Percentiles rank a stretch among this genome's conserved stretches.
These are phyloP conservation scores for Petrocephalus zakoni DNA, from an alignment of 2,113 vertebrate genomes.

Conservation along the genomic window DNA sequence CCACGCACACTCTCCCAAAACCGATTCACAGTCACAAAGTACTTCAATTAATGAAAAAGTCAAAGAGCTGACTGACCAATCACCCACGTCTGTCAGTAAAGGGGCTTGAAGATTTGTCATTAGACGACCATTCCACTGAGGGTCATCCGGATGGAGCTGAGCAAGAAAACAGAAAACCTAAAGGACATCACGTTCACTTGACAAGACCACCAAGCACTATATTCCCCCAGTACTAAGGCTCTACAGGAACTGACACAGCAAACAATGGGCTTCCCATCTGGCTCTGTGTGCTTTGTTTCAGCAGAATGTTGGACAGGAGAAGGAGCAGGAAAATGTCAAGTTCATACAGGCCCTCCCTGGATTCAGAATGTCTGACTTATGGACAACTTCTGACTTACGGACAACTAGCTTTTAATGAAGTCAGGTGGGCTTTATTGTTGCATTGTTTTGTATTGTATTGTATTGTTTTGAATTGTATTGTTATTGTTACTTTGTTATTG, in stretches of 20 bases:
- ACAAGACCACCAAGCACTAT: not conserved
- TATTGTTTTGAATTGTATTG: not conserved
- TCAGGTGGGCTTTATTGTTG: no score
- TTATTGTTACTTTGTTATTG: no score
- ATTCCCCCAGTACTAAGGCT: not conserved
- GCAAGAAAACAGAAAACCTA: not conserved
- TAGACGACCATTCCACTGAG: not conserved
- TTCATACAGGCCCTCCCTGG: not conserved
- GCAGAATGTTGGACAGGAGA: not conserved
- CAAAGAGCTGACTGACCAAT: not conserved
- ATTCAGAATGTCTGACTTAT: not conserved
- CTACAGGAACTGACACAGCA: not conserved
- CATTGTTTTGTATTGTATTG: not conserved
- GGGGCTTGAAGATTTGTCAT: not conserved
- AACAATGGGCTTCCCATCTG: not conserved
- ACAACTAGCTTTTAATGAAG: no score
- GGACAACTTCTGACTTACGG: not conserved
- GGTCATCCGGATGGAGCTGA: not conserved
- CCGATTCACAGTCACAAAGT: not conserved
- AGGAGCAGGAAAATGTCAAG: not conserved
- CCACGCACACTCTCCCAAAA: not conserved
- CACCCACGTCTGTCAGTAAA: not conserved
- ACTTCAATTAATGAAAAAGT: not conserved
- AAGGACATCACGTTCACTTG: not conserved
- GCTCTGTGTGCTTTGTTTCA: not conserved